These are phyloP conservation scores for Aptenodytes patagonicus DNA, from an alignment of 2,113 vertebrate genomes.

Conservation along the genomic window DNA sequence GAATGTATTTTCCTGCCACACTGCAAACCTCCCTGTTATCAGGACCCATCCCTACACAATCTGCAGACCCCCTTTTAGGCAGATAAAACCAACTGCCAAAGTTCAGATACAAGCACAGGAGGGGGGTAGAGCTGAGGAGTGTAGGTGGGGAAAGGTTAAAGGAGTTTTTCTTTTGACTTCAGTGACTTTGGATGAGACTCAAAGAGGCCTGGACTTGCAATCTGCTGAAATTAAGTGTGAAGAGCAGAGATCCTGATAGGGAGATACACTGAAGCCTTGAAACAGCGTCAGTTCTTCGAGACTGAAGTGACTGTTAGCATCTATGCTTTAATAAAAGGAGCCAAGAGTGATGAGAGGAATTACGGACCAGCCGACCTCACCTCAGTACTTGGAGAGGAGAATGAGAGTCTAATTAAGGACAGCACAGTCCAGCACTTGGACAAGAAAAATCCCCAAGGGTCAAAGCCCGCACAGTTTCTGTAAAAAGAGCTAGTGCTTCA, in stretches of 20 bases:
- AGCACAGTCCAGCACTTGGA: neutral
- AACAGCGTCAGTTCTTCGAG: neutral
- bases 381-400: conserved; percentile 18
- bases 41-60: neutral
- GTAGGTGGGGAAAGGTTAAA: neutral
- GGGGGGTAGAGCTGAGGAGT: neutral
- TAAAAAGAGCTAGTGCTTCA: neutral
- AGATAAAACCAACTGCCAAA: neutral
- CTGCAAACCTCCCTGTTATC: neutral
- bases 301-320: neutral
- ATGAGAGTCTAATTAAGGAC: conserved; percentile 37
- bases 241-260: neutral
- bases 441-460: conserved; percentile 21
- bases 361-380: neutral
- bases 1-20: neutral
- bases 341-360: conserved; percentile 3
- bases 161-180: neutral
- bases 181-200: neutral
- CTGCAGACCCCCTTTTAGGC: neutral
- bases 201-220: neutral
- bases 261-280: neutral
- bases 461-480: neutral
- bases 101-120: neutral
- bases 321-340: neutral
- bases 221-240: neutral